Evolutionary conservation across 1,140 invertebrate genomes (phyloP).

Genomic region (Brachionus plicatilis): DNA sequence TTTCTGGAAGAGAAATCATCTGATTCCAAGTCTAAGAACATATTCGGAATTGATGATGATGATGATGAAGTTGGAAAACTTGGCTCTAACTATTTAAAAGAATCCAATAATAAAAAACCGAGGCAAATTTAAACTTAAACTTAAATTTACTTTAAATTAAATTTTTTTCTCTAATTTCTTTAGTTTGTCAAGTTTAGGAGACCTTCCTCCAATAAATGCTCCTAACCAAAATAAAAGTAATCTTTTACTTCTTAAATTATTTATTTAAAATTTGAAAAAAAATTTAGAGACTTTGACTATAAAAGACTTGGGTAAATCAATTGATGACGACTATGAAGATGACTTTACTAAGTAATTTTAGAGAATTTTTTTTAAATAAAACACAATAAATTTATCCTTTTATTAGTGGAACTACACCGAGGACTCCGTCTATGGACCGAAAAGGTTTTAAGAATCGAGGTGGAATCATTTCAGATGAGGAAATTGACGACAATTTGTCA

Average conservation of each 20-base stretch:
- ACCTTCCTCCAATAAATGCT: not conserved
- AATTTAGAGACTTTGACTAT: not conserved
- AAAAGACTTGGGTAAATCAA: constrained; percentile 3
- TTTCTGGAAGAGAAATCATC: not conserved
- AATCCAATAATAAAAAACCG: not conserved
- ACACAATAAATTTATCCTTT: not conserved
- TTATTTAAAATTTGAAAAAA: not conserved
- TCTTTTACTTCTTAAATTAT: too few relatives aligned
- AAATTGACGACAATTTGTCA: constrained; percentile 28
- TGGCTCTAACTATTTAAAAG: not conserved
- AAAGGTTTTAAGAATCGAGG: not conserved
- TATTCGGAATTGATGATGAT: not conserved
- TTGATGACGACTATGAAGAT: constrained; percentile 15
- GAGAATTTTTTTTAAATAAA: not conserved
- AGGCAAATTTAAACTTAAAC: not conserved
- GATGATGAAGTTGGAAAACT: not conserved
- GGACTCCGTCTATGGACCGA: not conserved
- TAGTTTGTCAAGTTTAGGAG: not conserved
- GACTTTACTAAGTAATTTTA: constrained; percentile 3
- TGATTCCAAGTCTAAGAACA: not conserved
- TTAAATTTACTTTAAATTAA: not conserved
- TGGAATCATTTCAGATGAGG: not conserved
- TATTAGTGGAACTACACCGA: not conserved
- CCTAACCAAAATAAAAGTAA: not conserved
- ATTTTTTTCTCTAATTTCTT: too few relatives aligned